Conservation (phyloP, 2,888 invertebrate species). For the Sphecodes monilicornis region DNA sequence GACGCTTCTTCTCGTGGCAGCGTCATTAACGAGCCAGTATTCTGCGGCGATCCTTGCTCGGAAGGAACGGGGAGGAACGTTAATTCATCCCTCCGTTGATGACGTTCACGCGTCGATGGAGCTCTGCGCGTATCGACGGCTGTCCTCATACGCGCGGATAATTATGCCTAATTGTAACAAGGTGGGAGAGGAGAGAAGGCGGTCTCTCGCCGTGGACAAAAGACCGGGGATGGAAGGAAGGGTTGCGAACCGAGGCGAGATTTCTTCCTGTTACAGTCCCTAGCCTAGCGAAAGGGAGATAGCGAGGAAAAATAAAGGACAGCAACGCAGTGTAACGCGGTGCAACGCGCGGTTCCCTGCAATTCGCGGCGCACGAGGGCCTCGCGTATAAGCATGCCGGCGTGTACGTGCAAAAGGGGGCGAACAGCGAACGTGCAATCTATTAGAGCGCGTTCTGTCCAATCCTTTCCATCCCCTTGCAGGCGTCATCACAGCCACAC, state of each 20-base stretch:
- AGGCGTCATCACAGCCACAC: constrained; percentile 37
- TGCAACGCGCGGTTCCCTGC: constrained; percentile 19
- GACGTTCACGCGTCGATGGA: constrained; percentile 46
- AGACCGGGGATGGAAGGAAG: constrained; percentile 27
- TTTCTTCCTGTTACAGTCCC: constrained; percentile 40
- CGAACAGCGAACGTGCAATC: constrained; percentile 65
- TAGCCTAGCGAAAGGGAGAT: constrained; percentile 1
- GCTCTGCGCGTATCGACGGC: constrained; percentile 26
- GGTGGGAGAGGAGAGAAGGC: constrained; percentile 27
- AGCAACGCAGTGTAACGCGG: background rate
- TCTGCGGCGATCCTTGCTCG: constrained; percentile 32
- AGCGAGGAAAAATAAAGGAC: constrained; percentile 27
- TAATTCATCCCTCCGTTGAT: constrained; percentile 36
- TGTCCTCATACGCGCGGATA: constrained; percentile 53
- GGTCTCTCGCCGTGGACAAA: constrained; percentile 49
- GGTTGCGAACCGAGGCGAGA: constrained; percentile 25
- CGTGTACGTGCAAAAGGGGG: constrained; percentile 39
- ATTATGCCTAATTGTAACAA: constrained; percentile 70
- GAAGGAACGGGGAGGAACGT: constrained; percentile 28
- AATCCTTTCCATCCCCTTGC: constrained; percentile 4
- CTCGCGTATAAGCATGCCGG: constrained; percentile 23
- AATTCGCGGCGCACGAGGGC: background rate
- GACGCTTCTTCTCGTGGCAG: constrained; percentile 42
- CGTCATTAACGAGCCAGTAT: constrained; percentile 52
- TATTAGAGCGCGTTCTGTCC: constrained; percentile 70